Base-by-base conservation (phyloP, 2,797 vertebrate species). In the Poeciliopsis turneri region DNA sequence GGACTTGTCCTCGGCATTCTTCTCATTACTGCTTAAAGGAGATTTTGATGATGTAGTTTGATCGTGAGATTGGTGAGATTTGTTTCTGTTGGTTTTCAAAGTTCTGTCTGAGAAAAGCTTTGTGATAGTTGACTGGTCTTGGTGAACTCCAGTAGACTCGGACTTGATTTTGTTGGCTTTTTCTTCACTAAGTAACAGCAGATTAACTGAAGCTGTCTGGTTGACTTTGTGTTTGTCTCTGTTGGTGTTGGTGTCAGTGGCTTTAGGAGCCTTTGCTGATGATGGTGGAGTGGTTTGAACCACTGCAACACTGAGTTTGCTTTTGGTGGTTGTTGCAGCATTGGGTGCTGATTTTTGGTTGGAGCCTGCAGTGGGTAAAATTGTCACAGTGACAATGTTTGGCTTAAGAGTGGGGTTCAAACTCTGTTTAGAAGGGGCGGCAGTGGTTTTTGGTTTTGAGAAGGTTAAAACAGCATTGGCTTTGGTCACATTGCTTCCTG, bases 381-480 rank as follows among this genome's bases (percentile, higher is more conserved):
- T 64, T 28, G 87, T 92, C 70, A 84, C 87, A 85, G 89, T 91
- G 72, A 86, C 86, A 75, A 87, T 82, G 86, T 90, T 94, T 93
- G 89, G 84, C 81, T 92, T 95, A 11, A 74, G 79, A 83, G 90
- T 86, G 80, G 89, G 55, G 23, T 80, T 89, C 74, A 75, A 0
- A 69, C 69, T 86, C 82, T 89, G 91, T 85, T 93, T 94, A 75
- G 86, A 55, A 23, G 77, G 74, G 55, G 85, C 46, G 70, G 73
- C 83, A 84, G 90, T 90, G 87, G 88, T 90, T 92, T 94, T 94
- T 77, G 92, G 91, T 93, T 95, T 95, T 43, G 86, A 90, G 71
- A 75, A 84, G 36, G 82, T 88, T 69, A 93, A 84, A 85, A 83
- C 78, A 0, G 41, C 80, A 70, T 86, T 92, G 20, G 88, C 64